phyloP scores from a whole-genome alignment of 2,113 vertebrate genomes.

The Limanda limanda region DNA sequence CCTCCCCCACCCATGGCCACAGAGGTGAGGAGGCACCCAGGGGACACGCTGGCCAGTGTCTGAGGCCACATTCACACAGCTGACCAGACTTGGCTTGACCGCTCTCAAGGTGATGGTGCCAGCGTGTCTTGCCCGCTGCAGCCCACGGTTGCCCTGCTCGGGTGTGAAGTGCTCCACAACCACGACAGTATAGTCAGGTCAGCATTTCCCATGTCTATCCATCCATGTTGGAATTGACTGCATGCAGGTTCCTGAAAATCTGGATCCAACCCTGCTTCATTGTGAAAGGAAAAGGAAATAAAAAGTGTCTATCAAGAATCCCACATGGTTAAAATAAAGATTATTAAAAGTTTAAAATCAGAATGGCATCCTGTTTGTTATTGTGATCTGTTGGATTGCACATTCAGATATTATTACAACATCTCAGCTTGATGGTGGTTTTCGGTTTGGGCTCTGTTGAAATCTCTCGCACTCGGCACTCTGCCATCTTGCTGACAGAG shows the following conservation, averaged over 20 bases:
- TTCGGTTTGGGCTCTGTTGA: background rate
- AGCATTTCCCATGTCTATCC: constrained; percentile 38
- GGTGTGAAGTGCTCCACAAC: constrained; percentile 56
- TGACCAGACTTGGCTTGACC: constrained; percentile 56
- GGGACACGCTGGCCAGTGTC: constrained; percentile 69
- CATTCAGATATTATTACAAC: background rate
- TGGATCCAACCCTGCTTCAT: background rate
- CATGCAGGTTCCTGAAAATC: background rate
- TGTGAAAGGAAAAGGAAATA: background rate
- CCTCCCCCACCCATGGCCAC: constrained; percentile 41
- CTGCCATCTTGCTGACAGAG: constrained; percentile 10
- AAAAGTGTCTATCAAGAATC: background rate
- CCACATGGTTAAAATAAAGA: too few species aligned
- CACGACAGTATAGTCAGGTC: constrained; percentile 33
- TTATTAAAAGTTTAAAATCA: background rate
- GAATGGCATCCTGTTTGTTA: background rate
- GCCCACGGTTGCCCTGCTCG: constrained; percentile 52
- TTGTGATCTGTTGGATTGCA: background rate
- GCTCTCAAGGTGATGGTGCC: constrained; percentile 66
- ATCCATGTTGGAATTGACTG: constrained; percentile 3
- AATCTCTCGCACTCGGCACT: background rate
- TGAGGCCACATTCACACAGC: constrained; percentile 64
- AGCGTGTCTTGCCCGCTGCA: constrained; percentile 66
- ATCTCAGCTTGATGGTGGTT: background rate
- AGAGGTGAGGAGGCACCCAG: constrained; percentile 73